These are phyloP conservation scores for Bubalus kerabau DNA, from an alignment of 2,113 vertebrate genomes.

Conservation along the genomic window DNA sequence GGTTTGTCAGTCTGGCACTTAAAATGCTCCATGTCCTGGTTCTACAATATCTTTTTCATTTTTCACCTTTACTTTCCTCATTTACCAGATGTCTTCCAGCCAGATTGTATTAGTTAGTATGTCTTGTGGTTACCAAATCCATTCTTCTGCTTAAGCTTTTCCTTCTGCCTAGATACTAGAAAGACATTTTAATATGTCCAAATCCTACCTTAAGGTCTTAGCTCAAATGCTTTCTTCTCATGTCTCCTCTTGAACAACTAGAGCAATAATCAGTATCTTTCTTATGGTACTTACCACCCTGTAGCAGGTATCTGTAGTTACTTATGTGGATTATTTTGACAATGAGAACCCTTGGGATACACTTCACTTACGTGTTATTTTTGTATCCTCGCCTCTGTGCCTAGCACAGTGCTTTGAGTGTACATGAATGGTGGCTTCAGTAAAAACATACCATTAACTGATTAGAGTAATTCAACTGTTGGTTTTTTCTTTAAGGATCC, in stretches of 20 bases:
- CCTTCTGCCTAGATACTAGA: background rate
- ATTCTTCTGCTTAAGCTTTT: background rate
- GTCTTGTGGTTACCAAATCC: background rate
- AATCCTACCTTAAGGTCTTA: background rate
- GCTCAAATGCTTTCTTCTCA: background rate
- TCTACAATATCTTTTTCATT: background rate
- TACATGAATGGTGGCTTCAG: background rate
- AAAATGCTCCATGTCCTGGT: background rate
- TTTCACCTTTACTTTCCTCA: background rate
- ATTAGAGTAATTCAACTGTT: background rate
- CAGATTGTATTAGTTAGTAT: background rate
- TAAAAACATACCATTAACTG: background rate
- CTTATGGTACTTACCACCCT: background rate
- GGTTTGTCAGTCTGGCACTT: background rate
- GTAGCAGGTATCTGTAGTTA: background rate
- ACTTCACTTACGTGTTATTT: background rate
- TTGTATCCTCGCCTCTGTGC: background rate
- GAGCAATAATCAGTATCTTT: background rate
- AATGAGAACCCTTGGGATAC: background rate
- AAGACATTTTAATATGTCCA: background rate
- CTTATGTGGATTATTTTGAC: background rate
- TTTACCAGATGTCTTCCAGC: background rate
- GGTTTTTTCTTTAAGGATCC: background rate
- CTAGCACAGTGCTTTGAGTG: background rate
- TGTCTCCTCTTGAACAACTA: background rate